Base-by-base conservation (phyloP, 2,797 vertebrate species). In the Phataginus tricuspis region DNA sequence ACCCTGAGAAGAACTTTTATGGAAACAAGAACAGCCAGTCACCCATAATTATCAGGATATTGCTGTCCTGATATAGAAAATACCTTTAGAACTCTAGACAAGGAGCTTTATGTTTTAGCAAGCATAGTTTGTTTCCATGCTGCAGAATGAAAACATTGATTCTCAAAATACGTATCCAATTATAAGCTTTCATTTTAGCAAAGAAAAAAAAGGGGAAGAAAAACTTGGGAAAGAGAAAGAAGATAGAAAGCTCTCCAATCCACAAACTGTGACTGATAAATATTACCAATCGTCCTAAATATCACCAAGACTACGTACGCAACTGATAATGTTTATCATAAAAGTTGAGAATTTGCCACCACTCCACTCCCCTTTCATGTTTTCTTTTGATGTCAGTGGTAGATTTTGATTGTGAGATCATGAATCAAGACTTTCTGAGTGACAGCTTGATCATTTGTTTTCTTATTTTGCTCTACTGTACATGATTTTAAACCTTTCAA, bases 101-200 rank as follows among this genome's bases (percentile, higher is more conserved):
- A 94, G 39, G 71, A 82, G 74, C 21, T 61, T 69, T 23, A 39
- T 53, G 23, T 1, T 71, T 94, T 31, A 92, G 51, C 39, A 25
- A 57, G 49, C 63, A 29, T 49, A 63, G 79, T 78, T 86, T 88
- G 9, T 69, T 90, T 37, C 13, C 11, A 23, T 93, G 34, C 51
- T 90, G 10, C 29, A 82, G 23, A 95, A 79, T 68, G 39, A 61
- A 68, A 68, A 49, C 53, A 74, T 5, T 86, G 8, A 64, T 66
- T 93, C 94, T 31, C 42, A 84, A 93, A 49, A 4, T 82, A 13
- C 53, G 63, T 59, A 82, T 95, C 79, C 12, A 92, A 57, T 79
- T 57, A 79, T 21, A 57, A 75, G 27, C 34, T 90, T 96, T 84
- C 1, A 34, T 82, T 93, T 82, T 79, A 93, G 34, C 51, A 91